Evolutionary conservation across 2,888 invertebrate genomes (phyloP).

Genomic region (Tyria jacobaeae): DNA sequence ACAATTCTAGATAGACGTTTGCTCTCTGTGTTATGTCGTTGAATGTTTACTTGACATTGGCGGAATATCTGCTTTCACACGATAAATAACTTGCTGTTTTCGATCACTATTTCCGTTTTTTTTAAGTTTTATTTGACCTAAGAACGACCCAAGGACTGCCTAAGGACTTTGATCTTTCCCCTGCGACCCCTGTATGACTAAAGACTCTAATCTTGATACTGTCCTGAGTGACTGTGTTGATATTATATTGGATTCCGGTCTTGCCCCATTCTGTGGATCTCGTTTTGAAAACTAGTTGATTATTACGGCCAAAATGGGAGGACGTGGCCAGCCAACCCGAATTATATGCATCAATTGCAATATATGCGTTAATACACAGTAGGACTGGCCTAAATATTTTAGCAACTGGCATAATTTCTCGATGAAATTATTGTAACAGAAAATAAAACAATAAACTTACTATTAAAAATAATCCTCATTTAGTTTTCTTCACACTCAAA

Average conservation of each 20-base stretch:
- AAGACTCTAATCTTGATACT: neutral
- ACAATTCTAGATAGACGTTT: no score
- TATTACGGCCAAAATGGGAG: neutral
- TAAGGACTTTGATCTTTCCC: neutral
- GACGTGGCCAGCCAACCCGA: neutral
- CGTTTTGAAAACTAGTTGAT: neutral
- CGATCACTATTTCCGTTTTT: neutral
- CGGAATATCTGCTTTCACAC: no score
- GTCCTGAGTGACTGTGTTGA: neutral
- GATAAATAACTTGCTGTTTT: no score
- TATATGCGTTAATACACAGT: conserved; percentile 3
- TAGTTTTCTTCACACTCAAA: no score
- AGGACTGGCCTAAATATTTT: no score
- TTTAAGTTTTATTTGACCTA: neutral
- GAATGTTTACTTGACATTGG: no score
- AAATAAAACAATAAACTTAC: no score
- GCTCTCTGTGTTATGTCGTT: neutral
- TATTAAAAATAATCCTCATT: no score
- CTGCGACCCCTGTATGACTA: neutral
- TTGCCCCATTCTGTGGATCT: neutral
- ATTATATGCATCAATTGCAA: conserved; percentile 1
- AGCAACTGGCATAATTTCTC: no score
- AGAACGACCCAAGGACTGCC: no score
- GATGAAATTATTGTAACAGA: no score
- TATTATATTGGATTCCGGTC: neutral